Conservation (phyloP, 2,888 invertebrate genomes). For the Pachycephus smyrnensis region DNA sequence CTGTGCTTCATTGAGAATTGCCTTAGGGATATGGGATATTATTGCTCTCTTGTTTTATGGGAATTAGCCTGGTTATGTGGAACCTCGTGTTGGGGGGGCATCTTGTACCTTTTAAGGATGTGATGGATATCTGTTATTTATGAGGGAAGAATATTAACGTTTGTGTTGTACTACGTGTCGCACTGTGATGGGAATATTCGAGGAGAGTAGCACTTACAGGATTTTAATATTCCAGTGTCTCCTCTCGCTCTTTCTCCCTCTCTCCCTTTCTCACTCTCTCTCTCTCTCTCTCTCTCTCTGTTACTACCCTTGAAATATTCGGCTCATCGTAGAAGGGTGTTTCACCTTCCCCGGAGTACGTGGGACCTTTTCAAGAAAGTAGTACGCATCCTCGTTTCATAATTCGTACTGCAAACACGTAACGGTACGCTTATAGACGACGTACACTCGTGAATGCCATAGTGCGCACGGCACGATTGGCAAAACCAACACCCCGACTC, state of each 20-base stretch:
- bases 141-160: neutral
- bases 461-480: conserved; percentile 31
- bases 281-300: conserved; percentile 3
- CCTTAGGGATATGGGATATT: neutral
- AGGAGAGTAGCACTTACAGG: neutral
- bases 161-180: neutral
- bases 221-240: neutral
- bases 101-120: neutral
- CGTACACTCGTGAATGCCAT: conserved; percentile 13
- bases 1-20: neutral
- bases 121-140: neutral
- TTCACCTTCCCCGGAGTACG: conserved; percentile 26
- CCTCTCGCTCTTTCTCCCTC: neutral
- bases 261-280: neutral
- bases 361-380: conserved; percentile 36
- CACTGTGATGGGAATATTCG: neutral
- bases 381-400: conserved; percentile 44
- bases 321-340: conserved; percentile 16
- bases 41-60: neutral
- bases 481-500: conserved; percentile 24
- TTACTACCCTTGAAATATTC: conserved; percentile 16
- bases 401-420: conserved; percentile 37
- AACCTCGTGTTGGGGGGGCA: neutral
- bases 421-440: conserved; percentile 41
- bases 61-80: neutral